Percentiles rank a stretch among this genome's conserved stretches.
phyloP scores from a whole-genome alignment of 2,113 vertebrate genomes.

The Sinocyclocheilus anshuiensis region DNA sequence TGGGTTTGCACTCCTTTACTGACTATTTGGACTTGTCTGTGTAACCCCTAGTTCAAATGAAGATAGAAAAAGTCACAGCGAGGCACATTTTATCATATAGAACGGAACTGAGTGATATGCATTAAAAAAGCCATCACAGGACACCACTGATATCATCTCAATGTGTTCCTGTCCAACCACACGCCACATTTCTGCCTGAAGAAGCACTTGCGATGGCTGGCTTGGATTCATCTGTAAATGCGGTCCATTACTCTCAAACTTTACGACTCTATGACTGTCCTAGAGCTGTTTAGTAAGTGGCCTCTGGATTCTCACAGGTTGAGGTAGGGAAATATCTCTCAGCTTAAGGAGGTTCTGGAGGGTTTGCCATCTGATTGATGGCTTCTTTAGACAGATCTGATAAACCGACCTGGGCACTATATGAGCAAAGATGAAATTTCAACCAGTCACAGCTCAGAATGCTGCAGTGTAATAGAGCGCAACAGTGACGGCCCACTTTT shows the following conservation, averaged over 20 bases:
- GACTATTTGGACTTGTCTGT: slow-evolving; percentile 41
- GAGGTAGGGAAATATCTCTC: slow-evolving; percentile 41
- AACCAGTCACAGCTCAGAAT: not conserved
- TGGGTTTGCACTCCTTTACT: not conserved
- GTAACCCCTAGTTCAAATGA: slow-evolving; percentile 65
- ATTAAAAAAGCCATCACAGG: slow-evolving; percentile 37
- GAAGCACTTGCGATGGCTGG: not conserved
- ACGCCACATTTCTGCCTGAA: not conserved
- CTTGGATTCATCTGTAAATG: slow-evolving; percentile 19
- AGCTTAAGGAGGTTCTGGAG: slow-evolving; percentile 43
- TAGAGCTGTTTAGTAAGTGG: slow-evolving; percentile 15
- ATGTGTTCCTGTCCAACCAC: slow-evolving; percentile 7
- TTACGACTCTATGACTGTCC: slow-evolving; percentile 14
- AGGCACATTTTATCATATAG: slow-evolving; percentile 57
- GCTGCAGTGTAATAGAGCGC: not conserved
- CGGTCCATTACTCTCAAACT: slow-evolving; percentile 7
- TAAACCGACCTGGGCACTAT: slow-evolving; percentile 37
- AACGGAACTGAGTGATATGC: slow-evolving; percentile 47
- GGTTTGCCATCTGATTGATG: slow-evolving; percentile 57
- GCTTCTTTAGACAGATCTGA: slow-evolving; percentile 53
- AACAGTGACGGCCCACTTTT: not conserved
- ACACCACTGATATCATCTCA: slow-evolving; percentile 4
- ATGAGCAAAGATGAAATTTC: slow-evolving; percentile 12
- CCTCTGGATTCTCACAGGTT: slow-evolving; percentile 36
- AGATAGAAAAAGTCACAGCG: slow-evolving; percentile 59